phyloP scores from a whole-genome alignment of 1,140 invertebrate species.

The Lysiphlebus fabarum region DNA sequence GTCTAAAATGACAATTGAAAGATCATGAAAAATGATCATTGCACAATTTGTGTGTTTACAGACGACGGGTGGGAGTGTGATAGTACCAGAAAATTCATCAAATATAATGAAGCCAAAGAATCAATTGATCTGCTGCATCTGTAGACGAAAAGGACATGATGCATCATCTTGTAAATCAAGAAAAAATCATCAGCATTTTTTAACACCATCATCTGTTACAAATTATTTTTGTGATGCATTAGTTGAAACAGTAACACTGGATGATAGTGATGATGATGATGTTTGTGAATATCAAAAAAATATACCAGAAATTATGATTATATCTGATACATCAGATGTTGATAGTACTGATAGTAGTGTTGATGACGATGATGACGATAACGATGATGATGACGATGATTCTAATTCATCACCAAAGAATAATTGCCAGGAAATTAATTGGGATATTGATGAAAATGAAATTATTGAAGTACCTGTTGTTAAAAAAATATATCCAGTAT shows the following conservation, averaged over 20 bases:
- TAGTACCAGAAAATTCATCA: background rate
- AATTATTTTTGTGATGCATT: no score
- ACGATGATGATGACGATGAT: no score
- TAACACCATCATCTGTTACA: no score
- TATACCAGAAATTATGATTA: background rate
- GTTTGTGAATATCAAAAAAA: background rate
- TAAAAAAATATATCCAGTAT: background rate
- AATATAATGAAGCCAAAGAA: constrained; percentile 4
- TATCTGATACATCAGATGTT: background rate
- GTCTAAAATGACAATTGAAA: no score
- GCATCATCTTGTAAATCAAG: background rate
- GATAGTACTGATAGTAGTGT: background rate
- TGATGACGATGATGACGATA: background rate
- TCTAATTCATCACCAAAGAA: background rate
- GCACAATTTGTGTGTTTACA: constrained; percentile 5
- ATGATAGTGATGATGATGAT: background rate
- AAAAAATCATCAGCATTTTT: no score
- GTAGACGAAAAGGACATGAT: background rate
- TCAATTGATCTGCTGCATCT: constrained; percentile 5
- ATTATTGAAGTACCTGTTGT: constrained; percentile 5
- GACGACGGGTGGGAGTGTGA: constrained; percentile 12
- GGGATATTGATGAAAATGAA: background rate
- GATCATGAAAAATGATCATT: no score
- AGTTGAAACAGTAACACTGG: no score
- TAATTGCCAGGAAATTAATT: no score